Conservation (phyloP, 2,888 invertebrate genomes). For the Lochmaea capreae region DNA sequence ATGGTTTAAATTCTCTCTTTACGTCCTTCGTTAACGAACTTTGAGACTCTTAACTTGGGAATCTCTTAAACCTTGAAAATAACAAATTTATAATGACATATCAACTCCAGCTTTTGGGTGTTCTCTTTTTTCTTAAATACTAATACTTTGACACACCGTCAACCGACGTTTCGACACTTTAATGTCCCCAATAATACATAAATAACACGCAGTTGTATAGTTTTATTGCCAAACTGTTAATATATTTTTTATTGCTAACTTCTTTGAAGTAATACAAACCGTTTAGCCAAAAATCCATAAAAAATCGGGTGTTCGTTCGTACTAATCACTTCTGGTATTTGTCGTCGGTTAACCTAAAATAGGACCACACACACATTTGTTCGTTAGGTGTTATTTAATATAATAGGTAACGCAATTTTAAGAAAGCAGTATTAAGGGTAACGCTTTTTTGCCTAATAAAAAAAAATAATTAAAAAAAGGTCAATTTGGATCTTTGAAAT, state of each 20-base stretch:
- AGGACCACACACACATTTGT: slow-evolving; percentile 10
- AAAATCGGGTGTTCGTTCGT: slow-evolving; percentile 7
- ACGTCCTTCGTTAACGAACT: no score
- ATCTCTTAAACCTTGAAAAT: no score
- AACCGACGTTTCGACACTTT: not conserved
- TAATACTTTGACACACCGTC: no score
- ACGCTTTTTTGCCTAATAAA: no score
- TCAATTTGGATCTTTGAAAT: no score
- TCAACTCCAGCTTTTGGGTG: no score
- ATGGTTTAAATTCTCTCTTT: no score
- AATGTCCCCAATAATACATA: not conserved
- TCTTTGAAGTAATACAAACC: slow-evolving; percentile 14
- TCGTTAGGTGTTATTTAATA: not conserved
- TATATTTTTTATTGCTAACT: slow-evolving; percentile 15
- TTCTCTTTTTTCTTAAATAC: no score
- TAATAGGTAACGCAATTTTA: not conserved
- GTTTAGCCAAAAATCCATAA: slow-evolving; percentile 15
- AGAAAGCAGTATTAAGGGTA: not conserved
- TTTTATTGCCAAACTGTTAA: slow-evolving; percentile 5
- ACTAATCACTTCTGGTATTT: slow-evolving; percentile 19
- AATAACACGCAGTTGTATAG: not conserved
- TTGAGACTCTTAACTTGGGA: no score
- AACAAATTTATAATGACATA: no score
- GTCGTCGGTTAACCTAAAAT: slow-evolving; percentile 1
- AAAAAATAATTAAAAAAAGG: no score